Evolutionary conservation across 1,140 invertebrate genomes (phyloP).

Genomic region (Heliconius hewitsoni): DNA sequence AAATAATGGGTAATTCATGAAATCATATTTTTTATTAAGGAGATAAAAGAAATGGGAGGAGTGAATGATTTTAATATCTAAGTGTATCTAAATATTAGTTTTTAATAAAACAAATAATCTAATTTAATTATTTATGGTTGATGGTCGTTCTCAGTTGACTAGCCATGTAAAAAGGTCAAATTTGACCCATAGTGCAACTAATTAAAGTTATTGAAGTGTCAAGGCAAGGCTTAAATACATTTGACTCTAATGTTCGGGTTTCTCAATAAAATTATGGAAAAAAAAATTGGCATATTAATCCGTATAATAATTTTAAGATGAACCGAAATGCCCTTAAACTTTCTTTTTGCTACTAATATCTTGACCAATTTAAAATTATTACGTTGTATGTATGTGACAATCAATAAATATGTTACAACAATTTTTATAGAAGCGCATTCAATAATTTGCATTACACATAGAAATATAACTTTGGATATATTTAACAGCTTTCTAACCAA

Average conservation of each 20-base stretch:
- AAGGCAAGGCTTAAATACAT: conserved; percentile 48
- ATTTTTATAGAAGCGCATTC: not conserved
- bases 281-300: too few relatives aligned
- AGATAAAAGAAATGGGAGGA: too few relatives aligned
- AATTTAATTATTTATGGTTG: conserved; percentile 31
- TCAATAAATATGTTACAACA: not conserved
- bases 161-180: conserved; percentile 69
- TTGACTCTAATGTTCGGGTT: not conserved
- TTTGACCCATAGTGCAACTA: conserved; percentile 45
- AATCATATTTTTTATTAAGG: too few relatives aligned
- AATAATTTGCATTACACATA: not conserved
- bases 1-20: too few relatives aligned
- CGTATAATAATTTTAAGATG: too few relatives aligned
- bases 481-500: not conserved
- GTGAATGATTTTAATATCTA: too few relatives aligned
- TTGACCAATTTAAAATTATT: too few relatives aligned
- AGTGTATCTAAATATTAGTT: not conserved
- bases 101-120: conserved; percentile 14
- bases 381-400: not conserved
- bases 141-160: conserved; percentile 69
- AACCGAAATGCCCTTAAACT: too few relatives aligned
- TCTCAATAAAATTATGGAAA: not conserved
- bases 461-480: too few relatives aligned
- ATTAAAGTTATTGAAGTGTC: conserved; percentile 49
- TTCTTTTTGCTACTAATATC: too few relatives aligned